Percentiles rank a stretch among this genome's conserved stretches.
phyloP scores from a whole-genome alignment of 2,797 vertebrate genomes.

The Sylvilagus floridanus region DNA sequence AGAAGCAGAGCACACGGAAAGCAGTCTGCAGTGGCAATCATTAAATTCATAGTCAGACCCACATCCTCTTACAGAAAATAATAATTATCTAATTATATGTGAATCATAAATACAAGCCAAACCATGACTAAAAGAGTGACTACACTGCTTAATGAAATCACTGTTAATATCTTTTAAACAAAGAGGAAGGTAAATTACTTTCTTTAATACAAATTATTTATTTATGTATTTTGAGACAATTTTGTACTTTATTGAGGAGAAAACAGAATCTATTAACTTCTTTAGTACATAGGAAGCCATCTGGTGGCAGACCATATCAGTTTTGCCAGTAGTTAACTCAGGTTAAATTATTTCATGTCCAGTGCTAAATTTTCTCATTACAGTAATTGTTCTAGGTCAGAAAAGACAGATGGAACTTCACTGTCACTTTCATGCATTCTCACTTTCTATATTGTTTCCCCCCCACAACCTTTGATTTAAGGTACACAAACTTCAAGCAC shows the following conservation, averaged over 20 bases:
- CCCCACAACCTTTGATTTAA: too few relatives aligned
- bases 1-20: neutral
- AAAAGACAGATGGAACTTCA: constrained; percentile 2
- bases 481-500: too few relatives aligned
- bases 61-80: constrained; percentile 31
- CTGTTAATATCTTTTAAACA: neutral
- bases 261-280: neutral
- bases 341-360: constrained; percentile 47
- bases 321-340: constrained; percentile 21
- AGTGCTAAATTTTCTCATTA: constrained; percentile 38
- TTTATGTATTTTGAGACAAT: constrained; percentile 8
- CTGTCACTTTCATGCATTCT: neutral
- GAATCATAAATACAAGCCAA: constrained; percentile 29
- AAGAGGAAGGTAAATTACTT: constrained; percentile 7
- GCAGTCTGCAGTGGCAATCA: neutral
- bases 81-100: neutral
- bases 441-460: neutral
- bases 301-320: neutral
- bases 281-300: constrained; percentile 5
- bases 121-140: neutral
- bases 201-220: neutral
- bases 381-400: constrained; percentile 14
- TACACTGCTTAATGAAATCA: constrained; percentile 23
- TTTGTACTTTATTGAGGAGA: neutral
- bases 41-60: neutral